These are phyloP conservation scores for Melitaea cinxia DNA, from an alignment of 1,140 invertebrate genomes.

Conservation along the genomic window DNA sequence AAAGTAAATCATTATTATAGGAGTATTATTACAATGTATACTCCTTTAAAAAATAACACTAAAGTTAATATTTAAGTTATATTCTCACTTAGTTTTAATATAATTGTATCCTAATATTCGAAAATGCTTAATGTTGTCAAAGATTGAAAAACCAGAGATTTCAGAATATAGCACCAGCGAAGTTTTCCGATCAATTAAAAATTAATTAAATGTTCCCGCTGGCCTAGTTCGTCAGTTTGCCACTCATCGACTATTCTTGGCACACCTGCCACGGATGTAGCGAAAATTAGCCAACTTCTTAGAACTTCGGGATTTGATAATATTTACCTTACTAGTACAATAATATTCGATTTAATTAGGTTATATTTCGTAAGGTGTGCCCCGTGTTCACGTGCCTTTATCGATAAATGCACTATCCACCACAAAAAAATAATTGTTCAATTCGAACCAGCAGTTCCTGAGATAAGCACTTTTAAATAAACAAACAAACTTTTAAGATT, in stretches of 20 bases:
- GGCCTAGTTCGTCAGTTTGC: slow-evolving; percentile 35
- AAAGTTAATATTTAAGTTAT: too few relatives aligned
- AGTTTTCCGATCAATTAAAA: slow-evolving; percentile 51
- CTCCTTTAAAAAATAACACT: too few relatives aligned
- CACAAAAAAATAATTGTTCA: too few relatives aligned
- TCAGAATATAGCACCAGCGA: slow-evolving; percentile 19
- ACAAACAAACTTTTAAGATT: too few relatives aligned
- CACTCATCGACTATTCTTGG: slow-evolving; percentile 41
- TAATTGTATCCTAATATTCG: neutral
- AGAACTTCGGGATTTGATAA: neutral
- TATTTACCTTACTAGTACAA: neutral
- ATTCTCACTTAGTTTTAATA: too few relatives aligned
- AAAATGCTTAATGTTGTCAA: neutral
- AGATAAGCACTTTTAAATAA: too few relatives aligned
- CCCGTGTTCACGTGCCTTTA: too few relatives aligned
- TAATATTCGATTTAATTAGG: neutral
- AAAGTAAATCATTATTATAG: too few relatives aligned
- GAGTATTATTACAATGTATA: too few relatives aligned
- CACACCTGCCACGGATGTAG: slow-evolving; percentile 31
- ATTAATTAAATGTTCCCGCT: slow-evolving; percentile 39
- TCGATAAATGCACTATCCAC: too few relatives aligned
- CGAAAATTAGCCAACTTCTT: slow-evolving; percentile 26
- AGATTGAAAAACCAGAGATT: neutral
- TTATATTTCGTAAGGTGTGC: neutral
- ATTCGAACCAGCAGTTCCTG: too few relatives aligned